These are phyloP conservation scores for Montifringilla adamsi DNA, from an alignment of 2,113 vertebrate species.

Conservation along the genomic window DNA sequence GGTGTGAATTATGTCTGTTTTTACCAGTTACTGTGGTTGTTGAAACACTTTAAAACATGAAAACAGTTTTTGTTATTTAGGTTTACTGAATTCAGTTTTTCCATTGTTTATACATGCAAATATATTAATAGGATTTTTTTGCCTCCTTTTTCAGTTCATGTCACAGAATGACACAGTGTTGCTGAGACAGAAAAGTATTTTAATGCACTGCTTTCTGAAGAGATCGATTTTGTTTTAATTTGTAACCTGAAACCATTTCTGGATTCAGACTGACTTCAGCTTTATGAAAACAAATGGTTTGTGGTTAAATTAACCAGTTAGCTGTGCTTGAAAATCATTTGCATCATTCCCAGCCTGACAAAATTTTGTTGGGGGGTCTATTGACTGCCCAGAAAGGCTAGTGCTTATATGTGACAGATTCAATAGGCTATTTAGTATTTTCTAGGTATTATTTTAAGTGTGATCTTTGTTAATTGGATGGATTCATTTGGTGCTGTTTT, in stretches of 20 bases:
- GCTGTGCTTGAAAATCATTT: constrained; percentile 1
- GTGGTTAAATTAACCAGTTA: background rate
- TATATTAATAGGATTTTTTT: background rate
- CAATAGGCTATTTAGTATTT: constrained; percentile 29
- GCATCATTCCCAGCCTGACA: background rate
- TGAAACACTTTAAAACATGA: background rate
- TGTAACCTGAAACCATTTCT: background rate
- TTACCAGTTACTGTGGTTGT: background rate
- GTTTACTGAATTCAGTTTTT: background rate
- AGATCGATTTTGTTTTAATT: background rate
- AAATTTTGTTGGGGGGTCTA: background rate
- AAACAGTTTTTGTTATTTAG: background rate
- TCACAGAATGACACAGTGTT: background rate
- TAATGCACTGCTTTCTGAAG: background rate
- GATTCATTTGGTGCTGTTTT: constrained; percentile 61
- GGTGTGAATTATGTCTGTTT: background rate
- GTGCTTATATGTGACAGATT: constrained; percentile 40
- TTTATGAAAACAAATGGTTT: background rate
- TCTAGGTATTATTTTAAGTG: background rate
- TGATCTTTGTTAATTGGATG: constrained; percentile 47
- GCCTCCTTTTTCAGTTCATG: background rate
- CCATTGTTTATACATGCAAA: background rate
- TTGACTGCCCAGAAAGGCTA: background rate
- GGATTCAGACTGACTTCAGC: background rate
- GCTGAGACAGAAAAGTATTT: background rate